These are phyloP conservation scores for Clunio marinus DNA, from an alignment of 2,888 invertebrate genomes.

Conservation along the genomic window DNA sequence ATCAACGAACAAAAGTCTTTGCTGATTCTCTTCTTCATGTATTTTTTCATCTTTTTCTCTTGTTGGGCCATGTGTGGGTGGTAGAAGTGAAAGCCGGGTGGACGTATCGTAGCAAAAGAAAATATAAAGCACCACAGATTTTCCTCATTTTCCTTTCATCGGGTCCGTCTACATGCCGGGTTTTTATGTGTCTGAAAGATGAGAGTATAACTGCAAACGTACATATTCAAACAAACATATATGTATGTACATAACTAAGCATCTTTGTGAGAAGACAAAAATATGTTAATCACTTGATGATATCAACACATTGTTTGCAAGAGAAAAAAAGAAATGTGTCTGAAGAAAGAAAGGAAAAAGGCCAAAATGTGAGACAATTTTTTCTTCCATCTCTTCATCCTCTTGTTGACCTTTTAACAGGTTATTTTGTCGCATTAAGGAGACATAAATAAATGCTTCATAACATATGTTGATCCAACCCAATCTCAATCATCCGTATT, in stretches of 20 bases:
- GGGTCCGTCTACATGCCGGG: background rate
- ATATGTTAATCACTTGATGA: constrained; percentile 38
- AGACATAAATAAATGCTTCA: background rate
- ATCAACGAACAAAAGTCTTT: background rate
- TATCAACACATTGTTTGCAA: constrained; percentile 27
- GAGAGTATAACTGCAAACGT: too few relatives aligned
- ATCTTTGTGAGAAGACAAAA: constrained; percentile 30
- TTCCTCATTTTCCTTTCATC: background rate
- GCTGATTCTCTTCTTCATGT: too few relatives aligned
- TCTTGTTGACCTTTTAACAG: constrained; percentile 27
- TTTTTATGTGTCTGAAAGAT: background rate
- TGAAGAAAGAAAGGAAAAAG: background rate
- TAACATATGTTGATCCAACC: too few relatives aligned
- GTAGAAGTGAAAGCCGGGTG: background rate
- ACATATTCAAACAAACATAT: too few relatives aligned
- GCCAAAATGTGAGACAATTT: too few relatives aligned
- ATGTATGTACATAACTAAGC: background rate
- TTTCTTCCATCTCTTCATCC: background rate
- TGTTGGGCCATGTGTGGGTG: background rate
- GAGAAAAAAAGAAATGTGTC: background rate
- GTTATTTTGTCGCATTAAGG: constrained; percentile 22
- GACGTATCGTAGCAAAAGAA: background rate
- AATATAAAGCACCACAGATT: constrained; percentile 1
- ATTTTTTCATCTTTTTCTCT: background rate
- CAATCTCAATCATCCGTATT: too few relatives aligned